These are phyloP conservation scores for Eubucco bourcierii DNA, from an alignment of 2,113 vertebrate genomes.

Conservation along the genomic window DNA sequence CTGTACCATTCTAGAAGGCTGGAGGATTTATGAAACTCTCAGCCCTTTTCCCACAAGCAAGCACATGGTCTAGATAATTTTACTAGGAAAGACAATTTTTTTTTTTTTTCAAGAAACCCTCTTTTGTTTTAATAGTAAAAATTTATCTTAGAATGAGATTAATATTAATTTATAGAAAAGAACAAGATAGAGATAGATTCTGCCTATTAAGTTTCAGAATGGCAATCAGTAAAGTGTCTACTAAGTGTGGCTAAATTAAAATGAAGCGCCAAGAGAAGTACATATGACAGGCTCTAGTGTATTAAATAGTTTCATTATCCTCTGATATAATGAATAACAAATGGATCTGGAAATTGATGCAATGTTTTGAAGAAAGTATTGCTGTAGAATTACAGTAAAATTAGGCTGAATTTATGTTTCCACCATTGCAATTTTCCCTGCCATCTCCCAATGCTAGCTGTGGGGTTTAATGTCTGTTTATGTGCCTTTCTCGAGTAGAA, in stretches of 20 bases:
- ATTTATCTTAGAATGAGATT: neutral
- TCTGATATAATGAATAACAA: slow-evolving; percentile 56
- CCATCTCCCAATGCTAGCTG: neutral
- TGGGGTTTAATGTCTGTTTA: slow-evolving; percentile 21
- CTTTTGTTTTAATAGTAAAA: slow-evolving; percentile 31
- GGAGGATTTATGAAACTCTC: neutral
- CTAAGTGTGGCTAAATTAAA: slow-evolving; percentile 57
- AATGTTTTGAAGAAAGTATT: slow-evolving; percentile 53
- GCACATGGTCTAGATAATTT: neutral
- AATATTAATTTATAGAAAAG: slow-evolving; percentile 41
- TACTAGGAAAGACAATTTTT: neutral
- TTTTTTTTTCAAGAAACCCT: neutral
- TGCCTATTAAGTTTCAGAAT: slow-evolving; percentile 51
- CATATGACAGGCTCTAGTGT: slow-evolving; percentile 53
- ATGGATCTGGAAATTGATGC: slow-evolving; percentile 56
- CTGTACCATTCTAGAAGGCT: neutral
- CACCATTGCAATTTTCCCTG: slow-evolving; percentile 13
- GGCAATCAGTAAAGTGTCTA: slow-evolving; percentile 47
- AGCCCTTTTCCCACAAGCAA: neutral
- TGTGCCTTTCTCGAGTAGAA: neutral
- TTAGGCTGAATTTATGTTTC: slow-evolving; percentile 51
- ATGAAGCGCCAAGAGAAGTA: slow-evolving; percentile 49
- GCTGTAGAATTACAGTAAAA: slow-evolving; percentile 50
- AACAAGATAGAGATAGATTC: slow-evolving; percentile 61
- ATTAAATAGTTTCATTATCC: slow-evolving; percentile 69